These are phyloP conservation scores for Drosophila prostipennis DNA, from an alignment of 2,888 invertebrate genomes.

Conservation along the genomic window DNA sequence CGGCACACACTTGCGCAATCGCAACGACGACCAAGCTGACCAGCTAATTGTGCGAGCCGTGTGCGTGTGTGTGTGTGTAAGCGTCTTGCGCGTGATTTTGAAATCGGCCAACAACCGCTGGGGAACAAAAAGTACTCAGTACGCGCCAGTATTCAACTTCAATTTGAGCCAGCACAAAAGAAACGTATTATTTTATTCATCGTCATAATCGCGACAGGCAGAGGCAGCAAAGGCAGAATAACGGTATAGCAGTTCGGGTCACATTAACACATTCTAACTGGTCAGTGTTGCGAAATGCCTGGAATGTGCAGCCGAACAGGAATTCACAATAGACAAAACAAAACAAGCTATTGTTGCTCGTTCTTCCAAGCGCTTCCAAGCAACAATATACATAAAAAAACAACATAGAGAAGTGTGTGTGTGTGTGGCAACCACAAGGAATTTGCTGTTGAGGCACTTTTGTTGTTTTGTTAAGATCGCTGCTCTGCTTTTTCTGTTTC, in stretches of 20 bases:
- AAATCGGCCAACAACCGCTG: conserved; percentile 44
- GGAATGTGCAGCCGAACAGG: conserved; percentile 51
- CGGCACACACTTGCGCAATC: conserved; percentile 58
- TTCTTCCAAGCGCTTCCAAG: conserved; percentile 37
- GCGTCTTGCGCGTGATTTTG: conserved; percentile 35
- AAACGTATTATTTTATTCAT: conserved; percentile 55
- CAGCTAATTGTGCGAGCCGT: conserved; percentile 37
- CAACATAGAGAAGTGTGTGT: conserved; percentile 8
- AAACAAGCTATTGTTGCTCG: conserved; percentile 64
- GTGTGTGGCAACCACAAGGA: conserved; percentile 62
- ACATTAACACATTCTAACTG: conserved; percentile 62
- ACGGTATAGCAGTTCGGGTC: conserved; percentile 35
- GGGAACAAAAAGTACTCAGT: conserved; percentile 33
- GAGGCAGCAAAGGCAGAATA: conserved; percentile 15
- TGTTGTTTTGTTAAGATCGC: conserved; percentile 43
- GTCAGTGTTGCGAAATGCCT: conserved; percentile 62
- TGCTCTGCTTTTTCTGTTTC: conserved; percentile 23
- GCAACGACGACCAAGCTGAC: conserved; percentile 50
- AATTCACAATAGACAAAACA: conserved; percentile 45
- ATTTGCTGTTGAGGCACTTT: conserved; percentile 77
- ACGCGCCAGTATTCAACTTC: conserved; percentile 44
- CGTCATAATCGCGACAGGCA: background rate
- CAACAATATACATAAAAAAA: background rate
- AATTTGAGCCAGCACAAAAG: conserved; percentile 55
- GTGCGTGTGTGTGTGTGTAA: conserved; percentile 26